A percentile compares a stretch with the other conserved stretches of the same genome.
phyloP scores from a whole-genome alignment of 2,113 vertebrate species.

The Neogale vison region DNA sequence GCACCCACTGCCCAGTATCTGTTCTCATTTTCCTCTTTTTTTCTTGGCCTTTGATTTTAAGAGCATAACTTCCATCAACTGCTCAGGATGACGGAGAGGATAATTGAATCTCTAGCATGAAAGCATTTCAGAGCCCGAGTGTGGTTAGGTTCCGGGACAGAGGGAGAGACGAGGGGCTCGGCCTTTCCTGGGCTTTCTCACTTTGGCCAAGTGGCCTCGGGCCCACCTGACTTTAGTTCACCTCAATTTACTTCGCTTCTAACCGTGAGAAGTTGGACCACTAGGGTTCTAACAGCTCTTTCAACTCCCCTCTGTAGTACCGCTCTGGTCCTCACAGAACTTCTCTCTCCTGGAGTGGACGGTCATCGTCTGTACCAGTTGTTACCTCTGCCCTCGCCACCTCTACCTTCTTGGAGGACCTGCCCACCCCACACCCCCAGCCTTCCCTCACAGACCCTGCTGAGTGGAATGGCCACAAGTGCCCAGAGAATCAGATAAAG shows the following conservation, averaged over 20 bases:
- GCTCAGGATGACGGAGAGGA: not conserved
- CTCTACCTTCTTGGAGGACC: not conserved
- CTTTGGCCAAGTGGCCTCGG: not conserved
- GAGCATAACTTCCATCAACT: not conserved
- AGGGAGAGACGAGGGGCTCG: not conserved
- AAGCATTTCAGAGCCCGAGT: not conserved
- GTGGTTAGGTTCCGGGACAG: not conserved
- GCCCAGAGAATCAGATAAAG: not conserved
- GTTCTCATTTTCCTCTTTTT: not conserved
- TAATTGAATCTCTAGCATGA: not conserved
- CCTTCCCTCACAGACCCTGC: not conserved
- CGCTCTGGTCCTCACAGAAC: not conserved
- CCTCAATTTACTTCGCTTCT: not conserved
- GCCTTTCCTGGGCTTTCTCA: not conserved
- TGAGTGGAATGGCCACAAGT: not conserved
- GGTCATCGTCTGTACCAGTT: fast-evolving
- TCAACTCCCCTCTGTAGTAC: fast-evolving
- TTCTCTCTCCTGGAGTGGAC: not conserved
- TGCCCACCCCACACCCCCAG: not conserved
- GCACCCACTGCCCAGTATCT: not conserved
- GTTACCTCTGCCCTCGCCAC: not conserved
- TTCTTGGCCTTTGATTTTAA: slow-evolving; percentile 14
- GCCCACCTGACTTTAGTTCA: not conserved
- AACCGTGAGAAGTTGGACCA: not conserved
- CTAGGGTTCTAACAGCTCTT: not conserved